Conservation (phyloP, 2,888 invertebrate species). For the Trissoscelio sp. region DNA sequence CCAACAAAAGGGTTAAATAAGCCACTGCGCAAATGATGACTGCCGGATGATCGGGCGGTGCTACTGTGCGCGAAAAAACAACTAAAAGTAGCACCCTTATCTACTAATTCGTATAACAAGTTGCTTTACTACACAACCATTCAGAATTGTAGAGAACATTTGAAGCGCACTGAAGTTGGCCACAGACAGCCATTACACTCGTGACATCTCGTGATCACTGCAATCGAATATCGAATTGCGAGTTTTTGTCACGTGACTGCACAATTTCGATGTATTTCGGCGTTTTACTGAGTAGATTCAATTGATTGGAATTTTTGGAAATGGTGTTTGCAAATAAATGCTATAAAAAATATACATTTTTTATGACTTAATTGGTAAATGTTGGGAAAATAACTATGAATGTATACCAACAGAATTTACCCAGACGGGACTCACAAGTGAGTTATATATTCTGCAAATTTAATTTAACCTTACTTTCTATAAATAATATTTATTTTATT, state of each 20-base stretch:
- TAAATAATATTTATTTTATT: no score
- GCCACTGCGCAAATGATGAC: slow-evolving; percentile 3
- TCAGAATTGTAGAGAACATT: slow-evolving; percentile 56
- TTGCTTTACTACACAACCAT: slow-evolving; percentile 37
- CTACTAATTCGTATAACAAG: slow-evolving; percentile 38
- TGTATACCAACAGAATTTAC: no score
- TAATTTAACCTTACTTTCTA: no score
- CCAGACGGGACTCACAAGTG: no score
- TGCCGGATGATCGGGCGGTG: slow-evolving; percentile 7
- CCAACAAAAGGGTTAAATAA: slow-evolving; percentile 30
- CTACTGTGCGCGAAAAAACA: slow-evolving; percentile 31
- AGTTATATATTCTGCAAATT: no score
- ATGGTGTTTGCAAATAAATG: no score
- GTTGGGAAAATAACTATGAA: no score
- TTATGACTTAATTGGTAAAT: no score
- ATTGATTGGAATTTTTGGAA: background rate
- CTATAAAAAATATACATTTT: no score
- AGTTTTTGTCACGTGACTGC: slow-evolving; percentile 26
- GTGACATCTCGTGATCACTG: slow-evolving; percentile 60
- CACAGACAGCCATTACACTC: slow-evolving; percentile 42
- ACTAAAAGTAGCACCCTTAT: slow-evolving; percentile 55
- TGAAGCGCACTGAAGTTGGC: slow-evolving; percentile 54
- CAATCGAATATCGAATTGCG: slow-evolving; percentile 22
- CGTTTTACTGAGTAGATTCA: no score
- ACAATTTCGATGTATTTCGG: no score